Base-by-base conservation (phyloP, 2,113 vertebrate species). In the Castor canadensis region DNA sequence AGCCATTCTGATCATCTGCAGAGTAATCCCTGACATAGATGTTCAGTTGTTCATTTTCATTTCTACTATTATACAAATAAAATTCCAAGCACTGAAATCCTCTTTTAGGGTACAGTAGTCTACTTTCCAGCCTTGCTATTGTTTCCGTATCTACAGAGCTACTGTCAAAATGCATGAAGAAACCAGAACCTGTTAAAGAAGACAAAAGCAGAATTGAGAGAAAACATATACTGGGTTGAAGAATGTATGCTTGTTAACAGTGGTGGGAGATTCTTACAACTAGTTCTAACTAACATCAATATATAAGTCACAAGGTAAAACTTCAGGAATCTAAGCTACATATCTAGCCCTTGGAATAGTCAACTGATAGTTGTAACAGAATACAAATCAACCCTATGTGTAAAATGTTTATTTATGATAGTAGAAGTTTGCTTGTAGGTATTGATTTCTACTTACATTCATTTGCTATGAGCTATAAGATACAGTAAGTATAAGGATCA, bases 71-170 rank as follows among this genome's bases (percentile, higher is more conserved):
- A 90, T 99, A 99, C 87, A 98, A 98, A 98, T 99, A 99, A 98
- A 99, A 99, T 94, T 99, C 98, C 97, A 99, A 96, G 96, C 99
- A 99, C 94, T 99, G 99, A 89, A 98, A 99, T 15, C 96, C 97
- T 97, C 99, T 98, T 90, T 98, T 99, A 12, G 99, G 99, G 95
- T 99, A 99, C 16, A 99, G 93, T 9, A 98, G 86, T 66, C 99
- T 97, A 96, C 99, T 99, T 98, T 99, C 99, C 95, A 99, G 97
- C 49, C 96, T 0, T 13, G 99, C 99, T 0, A 45, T 98, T 71
- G 93, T 97, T 56, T 98, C 98, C 7, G 9, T 60, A 9, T 3
- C 97, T 35, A 97, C 98, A 47, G 93, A 43, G 1, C 96, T 94
- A 1, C 98, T 99, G 95, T 96, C 49, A 20, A 99, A 99, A 98